Percentiles rank a stretch among this genome's conserved stretches.
phyloP scores from a whole-genome alignment of 2,888 invertebrate species.

The Erebia palarica region DNA sequence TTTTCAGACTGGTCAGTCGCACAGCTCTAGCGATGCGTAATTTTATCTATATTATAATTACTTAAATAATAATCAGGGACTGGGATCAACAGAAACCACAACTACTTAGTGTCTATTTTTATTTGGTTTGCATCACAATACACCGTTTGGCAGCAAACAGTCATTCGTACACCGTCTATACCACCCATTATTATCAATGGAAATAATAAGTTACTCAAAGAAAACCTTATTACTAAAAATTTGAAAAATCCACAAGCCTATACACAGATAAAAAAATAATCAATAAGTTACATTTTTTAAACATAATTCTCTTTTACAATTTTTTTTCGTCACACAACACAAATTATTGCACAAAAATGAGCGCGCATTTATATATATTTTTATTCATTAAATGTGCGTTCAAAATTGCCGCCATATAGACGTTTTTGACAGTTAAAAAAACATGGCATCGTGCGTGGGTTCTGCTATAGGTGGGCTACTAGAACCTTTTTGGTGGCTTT shows the following conservation, averaged over 20 bases:
- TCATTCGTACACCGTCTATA: constrained; percentile 37
- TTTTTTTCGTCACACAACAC: constrained; percentile 44
- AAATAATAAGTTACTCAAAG: constrained; percentile 21
- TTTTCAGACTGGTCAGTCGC: too few species aligned
- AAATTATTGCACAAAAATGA: constrained; percentile 30
- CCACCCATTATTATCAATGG: constrained; percentile 37
- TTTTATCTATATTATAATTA: too few species aligned
- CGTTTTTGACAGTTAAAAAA: constrained; percentile 27
- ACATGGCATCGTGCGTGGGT: constrained; percentile 34
- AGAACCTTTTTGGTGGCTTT: constrained; percentile 26
- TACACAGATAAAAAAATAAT: constrained; percentile 42
- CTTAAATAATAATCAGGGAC: not conserved
- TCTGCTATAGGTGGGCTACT: constrained; percentile 24
- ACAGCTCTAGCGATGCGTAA: too few species aligned
- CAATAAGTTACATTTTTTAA: constrained; percentile 61
- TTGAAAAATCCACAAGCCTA: constrained; percentile 36
- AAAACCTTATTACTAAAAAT: constrained; percentile 42
- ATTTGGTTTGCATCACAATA: constrained; percentile 74
- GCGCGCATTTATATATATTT: constrained; percentile 28
- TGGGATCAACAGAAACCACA: constrained; percentile 35
- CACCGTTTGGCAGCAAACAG: constrained; percentile 45
- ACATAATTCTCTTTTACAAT: constrained; percentile 55
- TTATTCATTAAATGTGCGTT: constrained; percentile 36
- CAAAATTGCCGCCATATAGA: constrained; percentile 35
- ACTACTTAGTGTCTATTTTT: constrained; percentile 57